These are phyloP conservation scores for Alouatta palliata DNA, from an alignment of 2,113 vertebrate genomes.

Conservation along the genomic window DNA sequence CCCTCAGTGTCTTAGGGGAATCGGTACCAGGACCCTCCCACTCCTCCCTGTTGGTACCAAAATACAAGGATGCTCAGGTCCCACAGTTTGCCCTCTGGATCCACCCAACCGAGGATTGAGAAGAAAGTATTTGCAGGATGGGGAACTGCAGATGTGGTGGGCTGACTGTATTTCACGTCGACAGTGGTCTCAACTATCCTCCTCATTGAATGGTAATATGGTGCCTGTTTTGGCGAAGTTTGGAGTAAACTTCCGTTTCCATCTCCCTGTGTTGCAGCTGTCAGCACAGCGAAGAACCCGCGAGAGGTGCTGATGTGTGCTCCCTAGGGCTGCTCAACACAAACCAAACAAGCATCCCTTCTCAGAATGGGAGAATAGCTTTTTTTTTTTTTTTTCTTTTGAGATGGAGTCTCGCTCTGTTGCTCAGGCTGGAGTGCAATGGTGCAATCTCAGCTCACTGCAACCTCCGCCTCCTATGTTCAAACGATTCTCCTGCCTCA, in stretches of 20 bases:
- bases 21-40: background rate
- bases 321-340: background rate
- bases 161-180: background rate
- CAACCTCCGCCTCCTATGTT: too few species aligned
- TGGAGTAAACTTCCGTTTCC: background rate
- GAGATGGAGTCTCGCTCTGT: too few species aligned
- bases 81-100: background rate
- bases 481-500: too few species aligned
- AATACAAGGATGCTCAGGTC: background rate
- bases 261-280: rapidly evolving
- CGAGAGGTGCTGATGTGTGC: background rate
- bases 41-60: background rate
- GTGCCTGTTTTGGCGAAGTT: background rate
- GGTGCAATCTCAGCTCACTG: too few species aligned
- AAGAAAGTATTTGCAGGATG: background rate
- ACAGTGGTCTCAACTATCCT: background rate
- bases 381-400: background rate
- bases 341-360: background rate
- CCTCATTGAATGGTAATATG: background rate
- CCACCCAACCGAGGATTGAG: background rate
- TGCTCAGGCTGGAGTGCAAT: too few species aligned
- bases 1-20: background rate
- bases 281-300: background rate
- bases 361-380: background rate
- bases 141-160: background rate